A percentile compares a stretch with the other conserved stretches of the same genome.
Conservation (phyloP, 2,888 invertebrate species). For the Sericinus montela region DNA sequence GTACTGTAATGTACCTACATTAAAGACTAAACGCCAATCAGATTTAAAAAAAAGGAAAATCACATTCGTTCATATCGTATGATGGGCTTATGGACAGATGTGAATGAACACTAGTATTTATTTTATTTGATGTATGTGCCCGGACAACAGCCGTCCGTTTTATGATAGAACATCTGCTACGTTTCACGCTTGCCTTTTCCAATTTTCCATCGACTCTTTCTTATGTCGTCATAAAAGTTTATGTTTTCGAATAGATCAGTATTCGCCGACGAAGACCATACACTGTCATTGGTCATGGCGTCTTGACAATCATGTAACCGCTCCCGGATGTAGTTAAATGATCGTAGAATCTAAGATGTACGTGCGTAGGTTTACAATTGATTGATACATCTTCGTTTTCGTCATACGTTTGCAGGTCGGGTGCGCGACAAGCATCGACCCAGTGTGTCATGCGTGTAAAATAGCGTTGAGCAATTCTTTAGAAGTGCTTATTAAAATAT, state of each 20-base stretch:
- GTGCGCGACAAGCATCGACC: conserved; percentile 30
- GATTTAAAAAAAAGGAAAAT: conserved; percentile 7
- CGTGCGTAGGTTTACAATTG: conserved; percentile 25
- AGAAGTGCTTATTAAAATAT: conserved; percentile 77
- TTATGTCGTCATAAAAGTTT: conserved; percentile 64
- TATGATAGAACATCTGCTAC: conserved; percentile 60
- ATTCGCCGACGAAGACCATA: conserved; percentile 53
- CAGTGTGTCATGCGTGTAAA: conserved; percentile 61
- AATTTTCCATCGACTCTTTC: conserved; percentile 66
- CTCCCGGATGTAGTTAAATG: conserved; percentile 21
- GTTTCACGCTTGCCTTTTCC: conserved; percentile 71
- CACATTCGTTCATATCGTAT: background rate
- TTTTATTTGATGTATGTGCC: conserved; percentile 31
- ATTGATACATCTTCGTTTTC: conserved; percentile 12
- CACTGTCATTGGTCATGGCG: conserved; percentile 65
- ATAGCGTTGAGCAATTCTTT: conserved; percentile 68
- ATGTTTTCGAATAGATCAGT: conserved; percentile 59
- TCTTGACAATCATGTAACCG: conserved; percentile 44
- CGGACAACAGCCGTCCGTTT: conserved; percentile 37
- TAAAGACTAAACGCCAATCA: no score
- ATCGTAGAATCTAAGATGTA: conserved; percentile 28
- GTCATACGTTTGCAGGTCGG: conserved; percentile 27
- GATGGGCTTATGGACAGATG: conserved; percentile 17
- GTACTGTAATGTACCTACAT: no score
- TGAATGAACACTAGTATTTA: conserved; percentile 29